Conservation (phyloP, 2,888 invertebrate genomes). For the Lacanobia wlatinum region DNA sequence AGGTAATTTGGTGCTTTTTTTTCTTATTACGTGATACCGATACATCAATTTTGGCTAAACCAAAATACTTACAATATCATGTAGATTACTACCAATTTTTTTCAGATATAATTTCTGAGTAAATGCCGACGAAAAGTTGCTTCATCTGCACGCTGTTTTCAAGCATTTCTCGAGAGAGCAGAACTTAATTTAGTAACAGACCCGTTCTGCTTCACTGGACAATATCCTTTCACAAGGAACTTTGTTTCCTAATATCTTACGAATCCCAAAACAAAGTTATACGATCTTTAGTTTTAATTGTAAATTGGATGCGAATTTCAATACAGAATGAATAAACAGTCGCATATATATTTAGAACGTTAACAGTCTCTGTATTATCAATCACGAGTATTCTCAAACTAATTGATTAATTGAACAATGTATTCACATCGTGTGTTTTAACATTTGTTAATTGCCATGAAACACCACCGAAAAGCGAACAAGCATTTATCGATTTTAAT, state of each 20-base stretch:
- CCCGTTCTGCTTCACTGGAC: too few species aligned
- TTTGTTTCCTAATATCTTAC: not conserved
- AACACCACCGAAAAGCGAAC: conserved; percentile 25
- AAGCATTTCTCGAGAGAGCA: too few species aligned
- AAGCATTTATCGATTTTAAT: conserved; percentile 23
- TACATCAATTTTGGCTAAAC: too few species aligned
- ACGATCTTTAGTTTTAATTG: conserved; percentile 8
- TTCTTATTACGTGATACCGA: too few species aligned
- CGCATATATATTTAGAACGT: conserved; percentile 42
- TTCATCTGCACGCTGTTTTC: too few species aligned
- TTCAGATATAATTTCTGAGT: too few species aligned
- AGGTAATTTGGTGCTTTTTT: too few species aligned
- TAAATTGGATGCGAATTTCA: conserved; percentile 28
- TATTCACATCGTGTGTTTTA: conserved; percentile 50
- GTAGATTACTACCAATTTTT: too few species aligned
- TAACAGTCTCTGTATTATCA: conserved; percentile 14
- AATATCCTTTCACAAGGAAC: not conserved
- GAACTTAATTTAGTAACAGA: too few species aligned
- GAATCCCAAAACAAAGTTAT: not conserved
- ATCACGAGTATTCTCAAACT: conserved; percentile 55
- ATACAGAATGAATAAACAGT: conserved; percentile 26
- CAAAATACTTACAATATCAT: too few species aligned
- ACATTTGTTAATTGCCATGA: conserved; percentile 54
- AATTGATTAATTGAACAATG: conserved; percentile 60
- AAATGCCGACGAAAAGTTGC: too few species aligned